Conservation (phyloP, 2,797 vertebrate species). For the Falco naumanni region DNA sequence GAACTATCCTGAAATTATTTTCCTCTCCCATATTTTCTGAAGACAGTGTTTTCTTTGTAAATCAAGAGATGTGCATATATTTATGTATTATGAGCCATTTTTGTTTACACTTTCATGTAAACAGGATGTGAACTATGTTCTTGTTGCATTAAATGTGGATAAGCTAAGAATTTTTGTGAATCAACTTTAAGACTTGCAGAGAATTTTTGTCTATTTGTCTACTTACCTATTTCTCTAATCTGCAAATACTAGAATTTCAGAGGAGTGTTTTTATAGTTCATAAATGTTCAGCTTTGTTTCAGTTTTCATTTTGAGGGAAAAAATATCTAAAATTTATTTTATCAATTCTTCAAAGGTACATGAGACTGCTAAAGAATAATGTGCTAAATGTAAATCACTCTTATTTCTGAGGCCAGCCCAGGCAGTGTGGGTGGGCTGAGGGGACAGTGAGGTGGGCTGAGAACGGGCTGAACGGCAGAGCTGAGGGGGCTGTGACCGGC, state of each 20-base stretch:
- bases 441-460: no score
- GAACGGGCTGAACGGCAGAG: no score
- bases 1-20: not conserved
- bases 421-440: no score
- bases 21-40: not conserved
- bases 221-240: not conserved
- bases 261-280: rapidly evolving
- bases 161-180: not conserved
- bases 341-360: not conserved
- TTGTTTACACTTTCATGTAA: not conserved
- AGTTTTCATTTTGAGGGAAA: not conserved
- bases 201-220: not conserved
- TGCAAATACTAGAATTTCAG: not conserved
- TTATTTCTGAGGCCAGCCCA: not conserved
- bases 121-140: not conserved
- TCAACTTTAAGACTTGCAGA: not conserved
- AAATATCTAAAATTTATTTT: not conserved
- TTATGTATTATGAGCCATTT: not conserved
- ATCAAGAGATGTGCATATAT: not conserved
- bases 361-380: not conserved
- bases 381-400: not conserved
- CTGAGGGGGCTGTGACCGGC: no score
- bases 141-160: not conserved
- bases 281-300: not conserved
- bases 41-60: not conserved